Evolutionary conservation across 2,113 vertebrate genomes (phyloP).

Genomic region (Tonatia bakeri): DNA sequence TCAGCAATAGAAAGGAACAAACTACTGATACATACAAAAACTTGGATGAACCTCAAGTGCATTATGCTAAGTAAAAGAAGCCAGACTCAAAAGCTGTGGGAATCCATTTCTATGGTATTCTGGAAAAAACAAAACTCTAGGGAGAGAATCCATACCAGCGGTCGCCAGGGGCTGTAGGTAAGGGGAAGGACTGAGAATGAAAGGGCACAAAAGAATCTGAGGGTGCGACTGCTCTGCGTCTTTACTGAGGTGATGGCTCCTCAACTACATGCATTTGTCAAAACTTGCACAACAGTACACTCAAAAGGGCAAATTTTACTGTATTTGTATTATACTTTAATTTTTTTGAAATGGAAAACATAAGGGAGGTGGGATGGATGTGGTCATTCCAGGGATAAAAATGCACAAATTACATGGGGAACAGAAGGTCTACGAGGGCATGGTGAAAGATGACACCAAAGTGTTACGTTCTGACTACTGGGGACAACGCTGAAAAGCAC

Average conservation of each 20-base stretch:
- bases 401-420: neutral
- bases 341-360: neutral
- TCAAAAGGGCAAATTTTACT: neutral
- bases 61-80: neutral
- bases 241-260: neutral
- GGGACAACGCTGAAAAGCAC: neutral
- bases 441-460: neutral
- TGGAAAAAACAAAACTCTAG: slow-evolving; percentile 4
- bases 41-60: neutral
- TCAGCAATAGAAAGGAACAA: slow-evolving; percentile 10
- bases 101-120: neutral
- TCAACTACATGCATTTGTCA: neutral
- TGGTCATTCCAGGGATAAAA: neutral
- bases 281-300: neutral
- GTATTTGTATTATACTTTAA: neutral
- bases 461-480: neutral
- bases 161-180: neutral
- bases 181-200: neutral
- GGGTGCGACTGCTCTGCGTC: neutral
- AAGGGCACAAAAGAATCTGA: neutral
- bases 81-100: neutral
- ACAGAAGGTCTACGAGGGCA: neutral
- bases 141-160: neutral
- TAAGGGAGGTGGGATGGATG: neutral
- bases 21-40: neutral